Evolutionary conservation across 35 echinoderm and acorn worm genomes (phyloP).

Genomic region (Lytechinus pictus): DNA sequence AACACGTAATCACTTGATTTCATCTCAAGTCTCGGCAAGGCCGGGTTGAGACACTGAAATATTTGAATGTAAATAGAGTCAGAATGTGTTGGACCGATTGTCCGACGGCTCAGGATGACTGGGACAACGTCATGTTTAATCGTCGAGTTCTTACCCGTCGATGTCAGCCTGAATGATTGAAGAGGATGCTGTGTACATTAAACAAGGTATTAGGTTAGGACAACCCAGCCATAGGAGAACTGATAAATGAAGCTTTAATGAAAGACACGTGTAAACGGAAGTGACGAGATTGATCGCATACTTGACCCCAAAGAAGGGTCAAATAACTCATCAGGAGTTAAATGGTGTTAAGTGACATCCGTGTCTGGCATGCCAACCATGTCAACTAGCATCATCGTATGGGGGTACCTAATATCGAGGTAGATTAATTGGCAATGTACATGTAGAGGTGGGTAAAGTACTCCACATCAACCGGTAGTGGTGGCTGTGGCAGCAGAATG

Average conservation of each 20-base stretch:
- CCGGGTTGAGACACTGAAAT: no score
- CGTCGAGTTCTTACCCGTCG: neutral
- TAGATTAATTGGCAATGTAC: neutral
- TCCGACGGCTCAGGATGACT: neutral
- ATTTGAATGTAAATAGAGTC: no score
- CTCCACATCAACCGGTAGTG: neutral
- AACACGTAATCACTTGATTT: no score
- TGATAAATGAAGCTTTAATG: conserved; percentile 3
- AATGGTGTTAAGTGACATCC: neutral
- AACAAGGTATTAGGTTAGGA: neutral
- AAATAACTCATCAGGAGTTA: neutral
- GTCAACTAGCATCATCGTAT: neutral
- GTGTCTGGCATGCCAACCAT: neutral
- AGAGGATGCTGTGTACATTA: neutral
- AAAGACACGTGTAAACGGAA: neutral
- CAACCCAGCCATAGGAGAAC: neutral
- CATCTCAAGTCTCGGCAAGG: no score
- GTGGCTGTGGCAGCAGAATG: no score
- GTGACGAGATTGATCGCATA: conserved; percentile 2
- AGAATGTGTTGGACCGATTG: no score
- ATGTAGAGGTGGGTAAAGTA: neutral
- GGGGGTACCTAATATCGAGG: neutral
- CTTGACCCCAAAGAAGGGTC: neutral
- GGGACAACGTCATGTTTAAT: neutral
- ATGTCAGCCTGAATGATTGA: neutral